Conservation (phyloP, 2,888 invertebrate species). For the Aricia artaxerxes region DNA sequence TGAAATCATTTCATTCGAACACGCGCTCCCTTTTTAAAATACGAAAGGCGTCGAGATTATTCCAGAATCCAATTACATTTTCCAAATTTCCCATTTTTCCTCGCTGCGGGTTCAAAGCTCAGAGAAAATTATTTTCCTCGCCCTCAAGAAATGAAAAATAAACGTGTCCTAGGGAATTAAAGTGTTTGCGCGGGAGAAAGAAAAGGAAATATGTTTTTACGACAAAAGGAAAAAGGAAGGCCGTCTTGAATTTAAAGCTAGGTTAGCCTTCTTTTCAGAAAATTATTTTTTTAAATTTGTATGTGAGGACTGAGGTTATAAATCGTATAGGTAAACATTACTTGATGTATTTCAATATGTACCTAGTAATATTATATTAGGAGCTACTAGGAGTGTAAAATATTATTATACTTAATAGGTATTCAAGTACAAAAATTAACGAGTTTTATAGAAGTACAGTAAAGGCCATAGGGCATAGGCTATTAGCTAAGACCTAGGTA, state of each 20-base stretch:
- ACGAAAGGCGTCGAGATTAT: conserved; percentile 72
- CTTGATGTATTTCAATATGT: no score
- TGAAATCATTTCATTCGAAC: conserved; percentile 56
- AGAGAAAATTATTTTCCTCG: conserved; percentile 77
- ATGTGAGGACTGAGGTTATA: not conserved
- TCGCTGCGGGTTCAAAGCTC: conserved; percentile 75
- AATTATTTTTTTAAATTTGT: not conserved
- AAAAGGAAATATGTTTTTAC: conserved; percentile 44
- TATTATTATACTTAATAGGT: no score
- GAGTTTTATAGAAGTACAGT: no score
- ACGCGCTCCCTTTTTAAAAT: conserved; percentile 60
- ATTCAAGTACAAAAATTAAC: no score
- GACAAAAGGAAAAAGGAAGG: conserved; percentile 46
- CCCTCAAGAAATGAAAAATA: conserved; percentile 77
- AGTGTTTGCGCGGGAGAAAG: conserved; percentile 52
- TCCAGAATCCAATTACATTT: conserved; percentile 78
- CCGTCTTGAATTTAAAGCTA: conserved; percentile 31
- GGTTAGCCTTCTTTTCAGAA: not conserved
- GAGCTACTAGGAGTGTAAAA: no score
- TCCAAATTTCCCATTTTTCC: conserved; percentile 75
- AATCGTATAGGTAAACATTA: not conserved
- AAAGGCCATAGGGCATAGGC: no score
- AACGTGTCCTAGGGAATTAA: conserved; percentile 58
- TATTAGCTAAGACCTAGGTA: no score
- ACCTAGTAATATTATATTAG: no score